Percentiles rank a stretch among this genome's conserved stretches.
Conservation (phyloP, 2,113 vertebrate species). For the Xiphophorus hellerii region DNA sequence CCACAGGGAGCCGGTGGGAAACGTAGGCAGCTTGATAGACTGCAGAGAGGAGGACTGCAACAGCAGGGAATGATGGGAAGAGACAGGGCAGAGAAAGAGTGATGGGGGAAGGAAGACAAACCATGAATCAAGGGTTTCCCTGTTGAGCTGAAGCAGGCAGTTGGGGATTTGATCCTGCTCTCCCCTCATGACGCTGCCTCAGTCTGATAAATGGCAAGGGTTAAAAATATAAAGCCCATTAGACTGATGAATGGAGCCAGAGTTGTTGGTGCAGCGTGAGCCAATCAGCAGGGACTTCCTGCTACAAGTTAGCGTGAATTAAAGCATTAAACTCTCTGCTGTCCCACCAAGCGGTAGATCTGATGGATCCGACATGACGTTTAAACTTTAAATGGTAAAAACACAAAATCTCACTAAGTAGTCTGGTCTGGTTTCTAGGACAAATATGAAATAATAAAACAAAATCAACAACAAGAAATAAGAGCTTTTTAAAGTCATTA, state of each 20-base stretch:
- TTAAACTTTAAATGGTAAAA: constrained; percentile 24
- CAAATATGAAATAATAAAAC: too few species aligned
- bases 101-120: constrained; percentile 61
- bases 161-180: constrained; percentile 67
- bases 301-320: constrained; percentile 75
- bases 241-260: constrained; percentile 78
- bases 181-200: constrained; percentile 62
- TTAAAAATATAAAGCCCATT: constrained; percentile 85
- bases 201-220: constrained; percentile 82
- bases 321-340: constrained; percentile 76
- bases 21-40: constrained; percentile 47
- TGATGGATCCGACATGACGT: constrained; percentile 46
- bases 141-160: constrained; percentile 60
- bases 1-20: constrained; percentile 46
- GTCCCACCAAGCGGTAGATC: constrained; percentile 64
- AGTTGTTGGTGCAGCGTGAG: constrained; percentile 73
- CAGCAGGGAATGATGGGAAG: constrained; percentile 63
- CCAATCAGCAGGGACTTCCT: constrained; percentile 70
- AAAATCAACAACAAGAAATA: too few species aligned
- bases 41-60: constrained; percentile 37
- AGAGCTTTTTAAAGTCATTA: too few species aligned
- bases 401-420: too few species aligned
- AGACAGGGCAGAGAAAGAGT: constrained; percentile 60
- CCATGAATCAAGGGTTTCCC: constrained; percentile 77
- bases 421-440: too few species aligned